Evolutionary conservation across 2,888 invertebrate species (phyloP).

Genomic region (Drosophila greeni): DNA sequence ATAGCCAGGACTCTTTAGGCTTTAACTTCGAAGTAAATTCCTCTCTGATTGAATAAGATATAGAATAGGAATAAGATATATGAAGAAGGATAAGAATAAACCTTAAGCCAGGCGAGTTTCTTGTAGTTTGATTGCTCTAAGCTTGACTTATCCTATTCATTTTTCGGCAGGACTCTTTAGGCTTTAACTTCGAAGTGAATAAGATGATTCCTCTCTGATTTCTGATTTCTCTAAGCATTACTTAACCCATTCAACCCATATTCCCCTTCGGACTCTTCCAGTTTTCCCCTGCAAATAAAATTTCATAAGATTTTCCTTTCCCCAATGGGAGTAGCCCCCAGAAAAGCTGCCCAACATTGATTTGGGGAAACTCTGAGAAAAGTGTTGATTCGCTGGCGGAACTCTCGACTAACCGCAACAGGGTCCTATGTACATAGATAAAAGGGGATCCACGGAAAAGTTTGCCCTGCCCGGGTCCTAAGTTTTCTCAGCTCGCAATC

Average conservation of each 20-base stretch:
- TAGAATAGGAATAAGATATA: too few species aligned
- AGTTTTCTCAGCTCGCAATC: conserved; percentile 37
- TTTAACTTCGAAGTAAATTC: too few species aligned
- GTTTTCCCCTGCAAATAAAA: background rate
- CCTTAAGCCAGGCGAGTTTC: too few species aligned
- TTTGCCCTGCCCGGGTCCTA: conserved; percentile 15
- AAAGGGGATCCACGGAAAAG: conserved; percentile 21
- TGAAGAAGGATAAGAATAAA: too few species aligned
- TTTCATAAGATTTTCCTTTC: background rate
- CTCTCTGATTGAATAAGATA: too few species aligned
- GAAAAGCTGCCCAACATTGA: conserved; percentile 2
- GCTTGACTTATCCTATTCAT: too few species aligned
- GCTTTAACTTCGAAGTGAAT: background rate
- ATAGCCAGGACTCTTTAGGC: too few species aligned
- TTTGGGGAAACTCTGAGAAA: conserved; percentile 9
- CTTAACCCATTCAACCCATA: background rate
- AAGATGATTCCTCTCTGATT: background rate
- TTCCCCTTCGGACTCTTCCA: background rate
- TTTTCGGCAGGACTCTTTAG: too few species aligned
- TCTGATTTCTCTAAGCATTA: too few species aligned
- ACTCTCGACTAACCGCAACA: conserved; percentile 16
- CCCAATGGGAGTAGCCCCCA: background rate
- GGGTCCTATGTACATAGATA: conserved; percentile 14
- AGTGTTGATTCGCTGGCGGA: conserved; percentile 11
- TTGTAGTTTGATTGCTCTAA: too few species aligned